These are phyloP conservation scores for Amphiprion percula DNA, from an alignment of 2,113 vertebrate species.

Conservation along the genomic window DNA sequence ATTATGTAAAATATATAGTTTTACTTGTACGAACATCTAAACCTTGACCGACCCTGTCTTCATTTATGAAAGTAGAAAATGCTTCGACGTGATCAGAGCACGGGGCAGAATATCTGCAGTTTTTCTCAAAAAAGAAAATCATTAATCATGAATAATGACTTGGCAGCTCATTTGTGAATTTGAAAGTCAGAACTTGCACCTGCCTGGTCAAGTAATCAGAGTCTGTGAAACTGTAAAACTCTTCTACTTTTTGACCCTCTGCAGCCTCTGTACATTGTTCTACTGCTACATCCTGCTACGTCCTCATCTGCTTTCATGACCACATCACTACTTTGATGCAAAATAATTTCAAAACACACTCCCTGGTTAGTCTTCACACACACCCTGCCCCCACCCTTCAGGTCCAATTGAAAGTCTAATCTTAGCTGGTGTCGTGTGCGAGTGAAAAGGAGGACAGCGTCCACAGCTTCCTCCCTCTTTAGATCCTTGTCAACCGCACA, in stretches of 20 bases:
- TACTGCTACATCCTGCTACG: background rate
- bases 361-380: slow-evolving; percentile 20
- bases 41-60: too few species aligned
- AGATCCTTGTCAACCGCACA: slow-evolving; percentile 66
- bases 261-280: background rate
- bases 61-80: too few species aligned
- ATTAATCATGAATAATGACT: slow-evolving; percentile 10
- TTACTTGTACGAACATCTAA: too few species aligned
- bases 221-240: background rate
- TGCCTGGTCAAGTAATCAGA: slow-evolving; percentile 14
- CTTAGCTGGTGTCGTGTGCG: slow-evolving; percentile 60
- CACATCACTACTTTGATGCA: background rate
- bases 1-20: too few species aligned
- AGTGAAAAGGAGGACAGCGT: slow-evolving; percentile 63
- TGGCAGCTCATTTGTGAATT: slow-evolving; percentile 9
- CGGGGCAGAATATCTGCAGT: too few species aligned
- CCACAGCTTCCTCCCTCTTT: slow-evolving; percentile 53
- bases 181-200: background rate
- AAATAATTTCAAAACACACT: slow-evolving; percentile 36
- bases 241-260: background rate
- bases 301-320: background rate
- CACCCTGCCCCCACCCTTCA: slow-evolving; percentile 17
- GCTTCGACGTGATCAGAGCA: too few species aligned
- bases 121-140: background rate
- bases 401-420: slow-evolving; percentile 65